Base-by-base conservation (phyloP, 2,797 vertebrate species). In the Petrocephalus sullivani region DNA sequence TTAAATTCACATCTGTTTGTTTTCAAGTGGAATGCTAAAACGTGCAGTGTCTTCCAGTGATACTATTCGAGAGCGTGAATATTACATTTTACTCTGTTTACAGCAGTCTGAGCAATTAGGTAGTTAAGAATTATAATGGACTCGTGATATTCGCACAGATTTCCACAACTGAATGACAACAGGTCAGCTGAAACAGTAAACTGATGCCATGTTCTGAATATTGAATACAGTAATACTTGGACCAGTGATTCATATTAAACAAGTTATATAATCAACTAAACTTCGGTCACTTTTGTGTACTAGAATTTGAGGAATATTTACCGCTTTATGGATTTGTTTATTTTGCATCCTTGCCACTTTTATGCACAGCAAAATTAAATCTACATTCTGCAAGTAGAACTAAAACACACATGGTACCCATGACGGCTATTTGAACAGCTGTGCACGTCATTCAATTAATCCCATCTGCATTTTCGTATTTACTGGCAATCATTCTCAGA, bases 151-250 rank as follows among this genome's bases (percentile, higher is more conserved):
- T 28, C 16, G 41, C 23, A 28, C 21, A 12, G 78, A 21, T 64
- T 64, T 51, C 28, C 60, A 57, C 14, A 54, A 9, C 58, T 88
- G 8, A 46, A 49, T 82, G 57, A 61, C 23, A 54, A 37, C 87
- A 88, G 46, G 67, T 85, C 87, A 33, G 57, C n/a, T 57, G 28
- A 46, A 71, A 61, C 21, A 88, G 85, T 84, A 51, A 64, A 64
- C 46, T 88, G 21, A 49, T 41, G 71, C 53, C 49, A 37, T 51
- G 64, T 28, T 9, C 49, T 81, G 78, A n/a, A 60, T 37, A 56
- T 81, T 88, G 9, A 88, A 85, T 54, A 21, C 87, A 60, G 57
- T 54, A 67, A 85, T 60, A 85, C 56, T 21, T 54, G 53, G 64
- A 16, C 21, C 88, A 85, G 60, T 85, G 28, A 54, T 21, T 88